Percentiles rank a stretch among this genome's conserved stretches.
These are phyloP conservation scores for Metalampra italica DNA, from an alignment of 2,888 invertebrate genomes.

Conservation along the genomic window DNA sequence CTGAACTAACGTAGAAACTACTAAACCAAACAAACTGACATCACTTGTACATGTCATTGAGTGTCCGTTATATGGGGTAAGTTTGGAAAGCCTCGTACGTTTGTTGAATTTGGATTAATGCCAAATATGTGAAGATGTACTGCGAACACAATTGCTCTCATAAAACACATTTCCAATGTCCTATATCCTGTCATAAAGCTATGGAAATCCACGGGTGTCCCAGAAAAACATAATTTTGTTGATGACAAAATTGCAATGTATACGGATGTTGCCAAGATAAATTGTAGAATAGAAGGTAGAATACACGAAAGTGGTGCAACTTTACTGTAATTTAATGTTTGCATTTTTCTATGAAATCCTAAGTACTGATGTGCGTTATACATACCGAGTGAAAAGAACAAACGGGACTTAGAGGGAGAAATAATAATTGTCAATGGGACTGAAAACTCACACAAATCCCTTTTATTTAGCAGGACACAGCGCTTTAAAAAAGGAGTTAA, in stretches of 20 bases:
- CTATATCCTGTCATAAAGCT: neutral
- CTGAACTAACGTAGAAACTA: no score
- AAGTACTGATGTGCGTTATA: no score
- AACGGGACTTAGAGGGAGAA: no score
- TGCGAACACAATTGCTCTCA: constrained; percentile 36
- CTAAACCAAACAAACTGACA: neutral
- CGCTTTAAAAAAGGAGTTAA: neutral
- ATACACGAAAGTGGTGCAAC: no score
- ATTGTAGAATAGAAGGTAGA: no score
- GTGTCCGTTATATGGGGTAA: constrained; percentile 11
- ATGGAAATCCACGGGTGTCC: neutral
- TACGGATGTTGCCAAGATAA: no score
- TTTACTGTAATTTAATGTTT: no score
- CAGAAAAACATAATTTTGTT: neutral
- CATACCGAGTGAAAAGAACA: no score
- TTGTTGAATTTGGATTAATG: constrained; percentile 58
- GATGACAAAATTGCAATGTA: neutral
- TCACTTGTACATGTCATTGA: neutral
- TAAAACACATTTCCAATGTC: constrained; percentile 1
- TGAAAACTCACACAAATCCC: no score
- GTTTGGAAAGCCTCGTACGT: constrained; percentile 45
- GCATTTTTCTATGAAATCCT: no score
- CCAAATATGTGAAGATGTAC: constrained; percentile 59
- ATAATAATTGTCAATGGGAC: no score
- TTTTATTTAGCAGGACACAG: no score